phyloP scores from a whole-genome alignment of 2,113 vertebrate genomes.

The Lynx canadensis region DNA sequence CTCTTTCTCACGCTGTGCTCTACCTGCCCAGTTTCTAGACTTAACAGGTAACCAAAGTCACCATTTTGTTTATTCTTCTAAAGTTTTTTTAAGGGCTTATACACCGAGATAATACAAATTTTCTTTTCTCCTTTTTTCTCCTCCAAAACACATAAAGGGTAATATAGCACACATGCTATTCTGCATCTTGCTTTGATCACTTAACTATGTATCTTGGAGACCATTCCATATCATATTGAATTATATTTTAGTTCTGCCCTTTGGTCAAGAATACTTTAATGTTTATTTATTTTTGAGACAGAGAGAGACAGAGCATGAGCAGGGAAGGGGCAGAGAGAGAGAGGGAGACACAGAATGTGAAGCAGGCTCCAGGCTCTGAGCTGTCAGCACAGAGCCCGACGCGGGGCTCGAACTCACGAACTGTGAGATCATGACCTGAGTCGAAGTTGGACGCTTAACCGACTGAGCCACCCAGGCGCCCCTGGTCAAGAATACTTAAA shows the following conservation, averaged over 20 bases:
- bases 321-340: too few relatives aligned
- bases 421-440: too few relatives aligned
- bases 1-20: neutral
- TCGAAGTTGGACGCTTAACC: too few relatives aligned
- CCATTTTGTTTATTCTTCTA: conserved; percentile 3
- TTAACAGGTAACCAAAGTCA: neutral
- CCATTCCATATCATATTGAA: neutral
- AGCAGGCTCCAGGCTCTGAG: too few relatives aligned
- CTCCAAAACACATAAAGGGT: neutral
- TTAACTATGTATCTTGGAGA: neutral
- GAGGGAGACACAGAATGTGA: too few relatives aligned
- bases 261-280: neutral
- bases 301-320: too few relatives aligned
- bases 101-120: neutral
- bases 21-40: neutral
- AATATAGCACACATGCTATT: neutral
- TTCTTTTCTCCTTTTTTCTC: neutral
- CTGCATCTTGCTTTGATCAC: conserved; percentile 17
- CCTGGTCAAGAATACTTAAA: neutral
- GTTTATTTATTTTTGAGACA: too few relatives aligned
- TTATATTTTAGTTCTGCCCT: neutral
- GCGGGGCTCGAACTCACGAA: too few relatives aligned
- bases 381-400: too few relatives aligned
- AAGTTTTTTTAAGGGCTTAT: neutral
- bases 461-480: too few relatives aligned